These are phyloP conservation scores for Erebia ligea DNA, from an alignment of 2,888 invertebrate species.

Conservation along the genomic window DNA sequence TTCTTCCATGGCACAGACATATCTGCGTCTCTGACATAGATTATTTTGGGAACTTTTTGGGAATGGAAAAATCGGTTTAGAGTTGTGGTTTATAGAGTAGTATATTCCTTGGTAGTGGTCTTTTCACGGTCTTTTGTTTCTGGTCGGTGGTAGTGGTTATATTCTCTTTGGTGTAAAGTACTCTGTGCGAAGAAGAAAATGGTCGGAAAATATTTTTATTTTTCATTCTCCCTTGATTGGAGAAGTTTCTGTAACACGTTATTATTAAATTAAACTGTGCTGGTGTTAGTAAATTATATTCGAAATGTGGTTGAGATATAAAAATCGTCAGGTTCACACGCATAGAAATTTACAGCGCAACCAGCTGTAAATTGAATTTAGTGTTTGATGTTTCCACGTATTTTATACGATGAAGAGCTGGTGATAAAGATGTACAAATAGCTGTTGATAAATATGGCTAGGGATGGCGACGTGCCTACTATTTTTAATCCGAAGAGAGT, in stretches of 20 bases:
- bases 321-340: slow-evolving; percentile 34
- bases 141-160: too few species aligned
- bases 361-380: slow-evolving; percentile 44
- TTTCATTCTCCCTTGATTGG: slow-evolving; percentile 39
- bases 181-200: slow-evolving; percentile 40
- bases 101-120: too few species aligned
- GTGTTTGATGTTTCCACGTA: slow-evolving; percentile 25
- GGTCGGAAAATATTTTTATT: slow-evolving; percentile 46
- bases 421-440: slow-evolving; percentile 46
- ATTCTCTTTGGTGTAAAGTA: too few species aligned
- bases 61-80: too few species aligned
- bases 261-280: slow-evolving; percentile 31
- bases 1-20: too few species aligned
- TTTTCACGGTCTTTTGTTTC: too few species aligned
- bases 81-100: too few species aligned
- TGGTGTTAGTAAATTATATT: slow-evolving; percentile 27
- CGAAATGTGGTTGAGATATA: slow-evolving; percentile 37
- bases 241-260: slow-evolving; percentile 31
- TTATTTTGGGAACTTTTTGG: too few species aligned
- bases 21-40: too few species aligned
- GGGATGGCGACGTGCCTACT: slow-evolving; percentile 90
- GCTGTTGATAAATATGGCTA: slow-evolving; percentile 78
- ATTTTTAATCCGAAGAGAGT: slow-evolving; percentile 91
- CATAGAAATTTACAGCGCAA: slow-evolving; percentile 31
- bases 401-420: slow-evolving; percentile 35